A percentile compares a stretch with the other conserved stretches of the same genome.
These are phyloP conservation scores for Bombus affinis DNA, from an alignment of 1,140 invertebrate genomes.

Conservation along the genomic window DNA sequence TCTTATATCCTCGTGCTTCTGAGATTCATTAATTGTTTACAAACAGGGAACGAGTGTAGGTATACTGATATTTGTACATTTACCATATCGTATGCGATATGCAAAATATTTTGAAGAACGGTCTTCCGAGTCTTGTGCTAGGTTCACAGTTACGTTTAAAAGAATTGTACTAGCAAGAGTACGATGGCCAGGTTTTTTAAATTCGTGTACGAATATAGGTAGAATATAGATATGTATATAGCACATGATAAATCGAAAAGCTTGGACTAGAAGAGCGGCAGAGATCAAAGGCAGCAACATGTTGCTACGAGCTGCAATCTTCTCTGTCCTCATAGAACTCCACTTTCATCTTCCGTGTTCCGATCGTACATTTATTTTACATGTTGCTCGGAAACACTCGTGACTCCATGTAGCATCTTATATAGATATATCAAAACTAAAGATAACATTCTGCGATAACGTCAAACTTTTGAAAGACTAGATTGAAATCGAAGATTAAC, in stretches of 20 bases:
- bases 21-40: no score
- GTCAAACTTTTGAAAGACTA: background rate
- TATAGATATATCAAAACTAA: background rate
- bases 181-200: no score
- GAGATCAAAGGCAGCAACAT: slow-evolving; percentile 30
- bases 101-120: no score
- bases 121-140: no score
- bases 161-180: no score
- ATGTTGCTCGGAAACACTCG: background rate
- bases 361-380: background rate
- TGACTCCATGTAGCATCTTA: background rate
- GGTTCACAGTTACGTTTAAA: background rate
- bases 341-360: slow-evolving; percentile 39
- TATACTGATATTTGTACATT: no score
- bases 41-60: no score
- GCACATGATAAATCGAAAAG: background rate
- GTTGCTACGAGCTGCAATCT: background rate
- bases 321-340: background rate
- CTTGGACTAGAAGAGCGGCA: background rate
- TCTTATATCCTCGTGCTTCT: no score
- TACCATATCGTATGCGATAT: no score
- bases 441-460: background rate
- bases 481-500: background rate
- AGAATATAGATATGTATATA: background rate
- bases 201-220: background rate